Conservation (phyloP, 2,113 vertebrate species). For the Ptychochromis oligacanthus region DNA sequence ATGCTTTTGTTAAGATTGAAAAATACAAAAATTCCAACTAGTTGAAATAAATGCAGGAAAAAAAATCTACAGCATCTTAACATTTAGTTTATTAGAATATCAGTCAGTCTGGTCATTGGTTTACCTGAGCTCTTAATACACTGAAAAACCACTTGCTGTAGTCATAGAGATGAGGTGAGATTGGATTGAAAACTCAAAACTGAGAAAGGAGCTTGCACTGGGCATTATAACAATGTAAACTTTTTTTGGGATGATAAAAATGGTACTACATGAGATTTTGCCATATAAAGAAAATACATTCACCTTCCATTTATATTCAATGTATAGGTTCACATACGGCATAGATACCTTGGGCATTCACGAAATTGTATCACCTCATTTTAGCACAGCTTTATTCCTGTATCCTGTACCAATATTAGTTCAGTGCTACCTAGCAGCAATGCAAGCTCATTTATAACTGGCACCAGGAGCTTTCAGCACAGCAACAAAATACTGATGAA, state of each 20-base stretch:
- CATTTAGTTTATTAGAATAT: not conserved
- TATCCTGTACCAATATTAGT: not conserved
- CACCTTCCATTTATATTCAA: rapidly evolving
- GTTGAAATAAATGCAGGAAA: not conserved
- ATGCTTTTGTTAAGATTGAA: not conserved
- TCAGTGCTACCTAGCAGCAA: not conserved
- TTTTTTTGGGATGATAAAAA: not conserved
- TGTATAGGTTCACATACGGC: not conserved
- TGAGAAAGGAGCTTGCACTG: not conserved
- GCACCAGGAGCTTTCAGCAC: not conserved
- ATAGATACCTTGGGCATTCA: not conserved
- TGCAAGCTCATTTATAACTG: not conserved
- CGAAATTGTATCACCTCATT: not conserved
- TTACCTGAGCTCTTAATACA: not conserved
- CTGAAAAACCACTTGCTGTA: not conserved
- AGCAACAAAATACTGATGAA: conserved; percentile 9
- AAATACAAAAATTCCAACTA: not conserved
- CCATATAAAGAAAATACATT: not conserved
- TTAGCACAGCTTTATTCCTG: not conserved
- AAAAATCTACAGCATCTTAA: not conserved
- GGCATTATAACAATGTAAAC: not conserved
- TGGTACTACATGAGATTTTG: rapidly evolving
- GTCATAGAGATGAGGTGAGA: not conserved
- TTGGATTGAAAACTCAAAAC: not conserved
- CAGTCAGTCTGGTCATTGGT: not conserved